Conservation (phyloP, 2,797 vertebrate genomes). For the Enteromius thamalakanensis region DNA sequence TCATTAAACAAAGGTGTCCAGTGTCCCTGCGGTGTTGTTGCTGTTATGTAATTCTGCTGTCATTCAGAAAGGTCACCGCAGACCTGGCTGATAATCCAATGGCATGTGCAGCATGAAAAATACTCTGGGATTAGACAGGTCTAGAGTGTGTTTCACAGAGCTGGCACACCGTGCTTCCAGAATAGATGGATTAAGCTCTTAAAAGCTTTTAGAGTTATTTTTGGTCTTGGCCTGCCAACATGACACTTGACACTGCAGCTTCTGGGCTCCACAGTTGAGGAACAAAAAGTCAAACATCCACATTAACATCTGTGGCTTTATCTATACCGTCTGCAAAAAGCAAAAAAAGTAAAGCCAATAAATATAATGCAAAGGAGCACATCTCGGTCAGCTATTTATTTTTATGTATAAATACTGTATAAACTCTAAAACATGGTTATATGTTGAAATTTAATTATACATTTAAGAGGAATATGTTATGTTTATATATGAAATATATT, state of each 20-base stretch:
- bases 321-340: neutral
- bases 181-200: conserved; percentile 59
- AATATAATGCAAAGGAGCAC: neutral
- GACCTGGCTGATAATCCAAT: conserved; percentile 51
- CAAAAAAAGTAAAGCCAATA: neutral
- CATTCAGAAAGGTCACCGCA: conserved; percentile 38
- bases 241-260: conserved; percentile 41
- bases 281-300: conserved; percentile 36
- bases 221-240: conserved; percentile 39
- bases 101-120: conserved; percentile 50
- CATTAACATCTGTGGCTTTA: conserved; percentile 39
- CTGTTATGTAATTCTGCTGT: conserved; percentile 50
- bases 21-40: conserved; percentile 19
- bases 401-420: neutral
- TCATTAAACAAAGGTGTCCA: neutral
- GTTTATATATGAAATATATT: too few species aligned
- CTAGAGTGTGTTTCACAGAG: conserved; percentile 31
- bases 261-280: conserved; percentile 21
- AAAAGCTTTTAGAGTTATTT: conserved; percentile 59
- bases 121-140: conserved; percentile 48
- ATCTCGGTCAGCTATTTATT: neutral
- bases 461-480: too few species aligned
- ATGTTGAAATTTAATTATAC: neutral
- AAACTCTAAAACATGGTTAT: neutral
- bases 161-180: conserved; percentile 49